These are phyloP conservation scores for Zootoca vivipara DNA, from an alignment of 2,113 vertebrate species.

Conservation along the genomic window DNA sequence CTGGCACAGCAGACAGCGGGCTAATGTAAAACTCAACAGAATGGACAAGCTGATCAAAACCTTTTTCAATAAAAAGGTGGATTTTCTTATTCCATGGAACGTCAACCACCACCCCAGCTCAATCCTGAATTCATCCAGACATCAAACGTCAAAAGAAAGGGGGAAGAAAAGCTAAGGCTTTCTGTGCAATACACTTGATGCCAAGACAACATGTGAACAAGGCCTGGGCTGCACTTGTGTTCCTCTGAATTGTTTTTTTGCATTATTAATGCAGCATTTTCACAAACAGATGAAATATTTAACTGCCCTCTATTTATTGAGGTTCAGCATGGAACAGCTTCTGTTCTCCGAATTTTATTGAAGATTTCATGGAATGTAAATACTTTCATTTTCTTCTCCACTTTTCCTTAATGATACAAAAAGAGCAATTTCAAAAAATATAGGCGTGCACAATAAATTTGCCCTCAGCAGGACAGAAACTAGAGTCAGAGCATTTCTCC, in stretches of 20 bases:
- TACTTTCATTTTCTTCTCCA: conserved; percentile 9
- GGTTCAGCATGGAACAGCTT: not conserved
- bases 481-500: not conserved
- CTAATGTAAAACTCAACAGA: no score
- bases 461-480: conserved; percentile 6
- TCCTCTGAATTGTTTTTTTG: conserved; percentile 15
- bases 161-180: not conserved
- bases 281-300: conserved; percentile 18
- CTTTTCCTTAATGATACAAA: conserved; percentile 14
- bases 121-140: not conserved
- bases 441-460: not conserved
- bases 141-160: not conserved
- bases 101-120: not conserved
- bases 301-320: conserved; percentile 11
- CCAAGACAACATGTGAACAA: not conserved
- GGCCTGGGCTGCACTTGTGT: not conserved
- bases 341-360: not conserved
- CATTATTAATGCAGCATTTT: conserved; percentile 13
- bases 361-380: conserved; percentile 17
- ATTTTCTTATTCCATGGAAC: not conserved
- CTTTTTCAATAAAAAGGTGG: not conserved
- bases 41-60: not conserved
- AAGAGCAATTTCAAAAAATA: conserved; percentile 20
- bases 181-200: not conserved
- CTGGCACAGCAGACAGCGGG: no score